A percentile compares a stretch with the other conserved stretches of the same genome.
phyloP scores from a whole-genome alignment of 1,140 invertebrate species.

The Drepana arcuata region DNA sequence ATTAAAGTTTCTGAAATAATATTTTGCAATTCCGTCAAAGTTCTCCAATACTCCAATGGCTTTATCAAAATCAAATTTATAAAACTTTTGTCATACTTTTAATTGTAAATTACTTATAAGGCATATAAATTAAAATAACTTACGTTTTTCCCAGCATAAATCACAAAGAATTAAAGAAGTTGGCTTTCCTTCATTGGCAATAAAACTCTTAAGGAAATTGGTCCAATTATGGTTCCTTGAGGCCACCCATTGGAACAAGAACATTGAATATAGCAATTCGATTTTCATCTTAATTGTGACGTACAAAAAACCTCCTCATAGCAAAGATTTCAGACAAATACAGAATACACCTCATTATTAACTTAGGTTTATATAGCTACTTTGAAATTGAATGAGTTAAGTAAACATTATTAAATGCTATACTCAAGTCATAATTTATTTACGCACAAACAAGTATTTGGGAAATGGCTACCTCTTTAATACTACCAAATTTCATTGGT shows the following conservation, averaged over 20 bases:
- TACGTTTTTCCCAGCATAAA: conserved; percentile 38
- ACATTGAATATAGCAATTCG: too few relatives aligned
- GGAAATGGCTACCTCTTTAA: too few relatives aligned
- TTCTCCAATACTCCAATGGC: not conserved
- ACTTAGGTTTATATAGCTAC: too few relatives aligned
- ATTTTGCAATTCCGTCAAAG: not conserved
- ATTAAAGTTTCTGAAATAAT: conserved; percentile 29
- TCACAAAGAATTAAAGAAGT: conserved; percentile 22
- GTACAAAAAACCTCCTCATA: too few relatives aligned
- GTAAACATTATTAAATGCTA: too few relatives aligned
- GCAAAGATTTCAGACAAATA: too few relatives aligned
- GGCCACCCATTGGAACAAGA: not conserved
- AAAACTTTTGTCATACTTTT: not conserved
- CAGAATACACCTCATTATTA: too few relatives aligned
- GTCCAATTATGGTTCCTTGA: conserved; percentile 1
- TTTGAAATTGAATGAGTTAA: too few relatives aligned
- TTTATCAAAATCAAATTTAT: not conserved
- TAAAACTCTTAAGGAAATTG: conserved; percentile 29
- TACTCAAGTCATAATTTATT: too few relatives aligned
- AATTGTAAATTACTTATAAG: not conserved
- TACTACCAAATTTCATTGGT: too few relatives aligned
- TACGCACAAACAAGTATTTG: too few relatives aligned
- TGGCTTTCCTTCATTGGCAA: conserved; percentile 34
- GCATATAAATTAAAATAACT: conserved; percentile 7
- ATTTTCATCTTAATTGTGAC: too few relatives aligned